A percentile compares a stretch with the other conserved stretches of the same genome.
Conservation (phyloP, 2,797 vertebrate genomes). For the Thaleichthys pacificus region DNA sequence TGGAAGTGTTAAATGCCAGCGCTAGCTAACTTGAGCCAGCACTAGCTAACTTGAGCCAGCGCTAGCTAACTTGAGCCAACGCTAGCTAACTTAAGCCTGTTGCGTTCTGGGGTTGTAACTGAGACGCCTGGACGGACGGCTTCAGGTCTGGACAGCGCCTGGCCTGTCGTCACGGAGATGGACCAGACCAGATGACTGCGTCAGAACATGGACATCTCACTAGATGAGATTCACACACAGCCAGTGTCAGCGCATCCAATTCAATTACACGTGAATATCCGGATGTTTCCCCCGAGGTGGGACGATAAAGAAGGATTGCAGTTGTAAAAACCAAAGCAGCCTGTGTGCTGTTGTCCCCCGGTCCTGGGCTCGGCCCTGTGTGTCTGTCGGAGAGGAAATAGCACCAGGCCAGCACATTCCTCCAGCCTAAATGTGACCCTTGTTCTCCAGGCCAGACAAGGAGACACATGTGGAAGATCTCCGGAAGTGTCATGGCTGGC, state of each 20-base stretch:
- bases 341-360: background rate
- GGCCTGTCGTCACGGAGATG: too few relatives aligned
- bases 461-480: slow-evolving; percentile 34
- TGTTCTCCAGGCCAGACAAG: slow-evolving; percentile 53
- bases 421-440: slow-evolving; percentile 68
- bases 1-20: background rate
- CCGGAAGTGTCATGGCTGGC: slow-evolving; percentile 45
- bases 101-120: background rate
- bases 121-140: background rate
- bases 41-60: too few relatives aligned
- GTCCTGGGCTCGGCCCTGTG: slow-evolving; percentile 29
- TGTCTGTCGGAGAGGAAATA: slow-evolving; percentile 55
- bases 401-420: slow-evolving; percentile 67
- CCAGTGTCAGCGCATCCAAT: too few relatives aligned
- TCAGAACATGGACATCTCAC: background rate
- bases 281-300: background rate
- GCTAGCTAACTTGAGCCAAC: background rate
- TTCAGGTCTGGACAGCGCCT: background rate
- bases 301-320: too few relatives aligned
- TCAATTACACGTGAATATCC: background rate
- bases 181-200: too few relatives aligned
- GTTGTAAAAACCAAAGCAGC: background rate
- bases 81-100: background rate
- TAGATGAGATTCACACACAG: background rate
- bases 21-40: background rate